Percentiles rank a stretch among this genome's conserved stretches.
These are phyloP conservation scores for Drosophila cardini DNA, from an alignment of 1,140 invertebrate species.

Conservation along the genomic window DNA sequence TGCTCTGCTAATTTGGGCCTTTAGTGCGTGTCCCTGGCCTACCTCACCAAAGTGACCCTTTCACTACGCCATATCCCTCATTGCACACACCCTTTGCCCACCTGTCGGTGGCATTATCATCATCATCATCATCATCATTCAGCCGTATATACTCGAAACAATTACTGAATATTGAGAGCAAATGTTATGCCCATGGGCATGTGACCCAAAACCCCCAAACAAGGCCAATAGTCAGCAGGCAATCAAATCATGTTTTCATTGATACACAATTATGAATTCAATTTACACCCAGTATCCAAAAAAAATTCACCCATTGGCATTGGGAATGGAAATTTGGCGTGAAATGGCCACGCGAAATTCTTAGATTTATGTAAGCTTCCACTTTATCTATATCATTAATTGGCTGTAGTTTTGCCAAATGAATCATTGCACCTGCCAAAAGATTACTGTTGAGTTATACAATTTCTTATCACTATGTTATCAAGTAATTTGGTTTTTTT, in stretches of 20 bases:
- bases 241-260: constrained; percentile 17
- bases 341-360: constrained; percentile 2
- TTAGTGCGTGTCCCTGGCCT: constrained; percentile 40
- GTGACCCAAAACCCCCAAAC: constrained; percentile 7
- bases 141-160: constrained; percentile 1
- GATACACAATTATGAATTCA: constrained; percentile 16
- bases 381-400: background rate
- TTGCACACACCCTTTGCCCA: constrained; percentile 8
- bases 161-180: background rate
- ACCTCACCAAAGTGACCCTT: constrained; percentile 35
- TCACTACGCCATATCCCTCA: background rate
- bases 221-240: constrained; percentile 13
- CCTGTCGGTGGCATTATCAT: constrained; percentile 34
- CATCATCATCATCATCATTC: constrained; percentile 39
- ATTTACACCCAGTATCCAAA: constrained; percentile 8
- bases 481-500: constrained; percentile 38
- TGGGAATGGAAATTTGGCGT: background rate
- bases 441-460: constrained; percentile 52
- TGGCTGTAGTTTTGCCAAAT: constrained; percentile 37
- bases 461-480: constrained; percentile 66
- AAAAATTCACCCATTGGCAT: background rate
- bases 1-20: constrained; percentile 24
- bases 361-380: constrained; percentile 35
- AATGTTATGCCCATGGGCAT: background rate
- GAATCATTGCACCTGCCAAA: constrained; percentile 52